phyloP scores from a whole-genome alignment of 2,113 vertebrate species.

The Perca schrenkii region DNA sequence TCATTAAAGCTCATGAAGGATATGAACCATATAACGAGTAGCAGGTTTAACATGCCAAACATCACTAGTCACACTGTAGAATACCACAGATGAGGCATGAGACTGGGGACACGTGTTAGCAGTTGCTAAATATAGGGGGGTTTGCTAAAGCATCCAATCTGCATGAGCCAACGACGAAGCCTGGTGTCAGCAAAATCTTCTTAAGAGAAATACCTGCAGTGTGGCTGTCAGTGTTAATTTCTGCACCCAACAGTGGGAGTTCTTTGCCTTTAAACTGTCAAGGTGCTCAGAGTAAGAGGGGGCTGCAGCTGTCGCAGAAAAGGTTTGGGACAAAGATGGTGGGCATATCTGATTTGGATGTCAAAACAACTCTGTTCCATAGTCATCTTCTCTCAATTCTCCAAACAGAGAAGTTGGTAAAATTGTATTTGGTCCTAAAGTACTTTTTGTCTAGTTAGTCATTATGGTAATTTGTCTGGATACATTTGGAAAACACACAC shows the following conservation, averaged over 20 bases:
- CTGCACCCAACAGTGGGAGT: background rate
- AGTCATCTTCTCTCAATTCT: background rate
- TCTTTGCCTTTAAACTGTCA: slow-evolving; percentile 15
- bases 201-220: slow-evolving; percentile 3
- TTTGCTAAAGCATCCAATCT: slow-evolving; percentile 18
- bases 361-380: background rate
- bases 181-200: slow-evolving; percentile 22
- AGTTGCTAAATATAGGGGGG: background rate
- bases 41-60: background rate
- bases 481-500: background rate
- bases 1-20: background rate
- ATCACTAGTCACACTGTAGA: background rate
- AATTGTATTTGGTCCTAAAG: background rate
- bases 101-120: background rate
- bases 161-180: background rate
- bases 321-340: background rate
- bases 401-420: background rate
- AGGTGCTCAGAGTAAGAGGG: background rate
- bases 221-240: slow-evolving; percentile 35
- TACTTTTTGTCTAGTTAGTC: background rate
- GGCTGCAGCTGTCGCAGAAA: background rate
- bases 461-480: background rate
- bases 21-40: background rate
- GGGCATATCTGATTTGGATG: background rate
- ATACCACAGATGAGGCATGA: background rate